Percentiles rank a stretch among this genome's conserved stretches.
Evolutionary conservation across 2,797 vertebrate species (phyloP).

Genomic region (Eurystomus glaucurus): DNA sequence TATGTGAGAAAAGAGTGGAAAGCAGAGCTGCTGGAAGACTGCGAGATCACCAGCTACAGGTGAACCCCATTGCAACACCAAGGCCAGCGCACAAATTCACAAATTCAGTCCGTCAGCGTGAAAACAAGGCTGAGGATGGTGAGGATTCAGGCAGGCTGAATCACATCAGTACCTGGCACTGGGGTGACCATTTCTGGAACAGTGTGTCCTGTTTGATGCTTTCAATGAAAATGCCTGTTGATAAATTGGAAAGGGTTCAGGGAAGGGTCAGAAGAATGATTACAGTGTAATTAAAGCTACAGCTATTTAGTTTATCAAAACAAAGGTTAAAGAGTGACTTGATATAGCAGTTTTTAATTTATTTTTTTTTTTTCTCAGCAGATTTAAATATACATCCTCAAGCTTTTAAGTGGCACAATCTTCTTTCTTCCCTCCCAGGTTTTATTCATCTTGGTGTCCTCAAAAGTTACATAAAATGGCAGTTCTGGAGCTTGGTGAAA

Average conservation of each 20-base stretch:
- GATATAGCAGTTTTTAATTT: not conserved
- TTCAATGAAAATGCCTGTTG: not conserved
- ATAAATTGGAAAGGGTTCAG: not conserved
- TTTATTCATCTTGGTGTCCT: not conserved
- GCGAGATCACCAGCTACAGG: not conserved
- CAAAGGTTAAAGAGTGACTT: not conserved
- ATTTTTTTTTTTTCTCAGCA: not conserved
- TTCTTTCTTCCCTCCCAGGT: not conserved
- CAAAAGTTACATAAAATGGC: not conserved
- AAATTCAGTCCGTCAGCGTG: not conserved
- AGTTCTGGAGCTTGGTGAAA: not conserved
- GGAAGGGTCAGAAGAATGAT: not conserved
- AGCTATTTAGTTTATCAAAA: not conserved
- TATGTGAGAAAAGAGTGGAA: not conserved
- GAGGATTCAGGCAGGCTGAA: not conserved
- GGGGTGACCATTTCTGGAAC: not conserved
- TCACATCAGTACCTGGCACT: not conserved
- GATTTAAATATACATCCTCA: not conserved
- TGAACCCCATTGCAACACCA: not conserved
- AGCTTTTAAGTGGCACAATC: not conserved
- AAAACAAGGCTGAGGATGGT: not conserved
- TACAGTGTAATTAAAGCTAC: not conserved
- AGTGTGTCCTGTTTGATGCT: not conserved
- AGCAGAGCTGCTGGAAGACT: not conserved
- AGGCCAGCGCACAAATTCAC: not conserved